Evolutionary conservation across 2,888 invertebrate genomes (phyloP).

Genomic region (Diarsia mendica): DNA sequence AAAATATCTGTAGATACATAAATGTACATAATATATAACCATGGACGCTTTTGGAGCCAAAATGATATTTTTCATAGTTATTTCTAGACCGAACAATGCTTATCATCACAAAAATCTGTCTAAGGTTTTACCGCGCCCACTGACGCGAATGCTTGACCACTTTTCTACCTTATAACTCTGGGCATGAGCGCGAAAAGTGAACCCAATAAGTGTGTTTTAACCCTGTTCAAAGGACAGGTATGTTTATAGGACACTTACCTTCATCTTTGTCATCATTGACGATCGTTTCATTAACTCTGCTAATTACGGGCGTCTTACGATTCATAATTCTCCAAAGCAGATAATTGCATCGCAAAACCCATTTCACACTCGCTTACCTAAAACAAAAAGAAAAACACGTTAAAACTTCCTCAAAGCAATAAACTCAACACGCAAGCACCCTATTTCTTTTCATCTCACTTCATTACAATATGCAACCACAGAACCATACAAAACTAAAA

Average conservation of each 20-base stretch:
- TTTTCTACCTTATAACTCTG: too few species aligned
- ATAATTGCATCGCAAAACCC: too few species aligned
- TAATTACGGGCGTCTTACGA: rapidly evolving
- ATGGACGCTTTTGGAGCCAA: not conserved
- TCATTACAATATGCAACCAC: constrained; percentile 45
- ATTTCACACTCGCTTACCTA: constrained; percentile 36
- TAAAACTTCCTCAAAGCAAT: constrained; percentile 9
- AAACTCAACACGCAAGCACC: constrained; percentile 17
- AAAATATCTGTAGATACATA: not conserved
- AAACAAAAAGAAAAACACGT: constrained; percentile 44
- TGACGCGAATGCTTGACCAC: too few species aligned
- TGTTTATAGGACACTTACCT: not conserved
- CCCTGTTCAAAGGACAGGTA: too few species aligned
- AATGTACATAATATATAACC: not conserved
- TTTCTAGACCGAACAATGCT: too few species aligned
- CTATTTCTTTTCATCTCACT: constrained; percentile 42
- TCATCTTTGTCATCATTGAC: not conserved
- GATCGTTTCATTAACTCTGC: not conserved
- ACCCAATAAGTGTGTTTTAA: too few species aligned
- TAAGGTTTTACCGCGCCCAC: too few species aligned
- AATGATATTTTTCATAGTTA: too few species aligned
- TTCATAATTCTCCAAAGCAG: too few species aligned
- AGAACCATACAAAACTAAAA: constrained; percentile 36
- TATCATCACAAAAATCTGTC: too few species aligned
- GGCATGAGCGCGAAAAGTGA: too few species aligned